phyloP scores from a whole-genome alignment of 2,113 vertebrate genomes.

The Hydropotes inermis region DNA sequence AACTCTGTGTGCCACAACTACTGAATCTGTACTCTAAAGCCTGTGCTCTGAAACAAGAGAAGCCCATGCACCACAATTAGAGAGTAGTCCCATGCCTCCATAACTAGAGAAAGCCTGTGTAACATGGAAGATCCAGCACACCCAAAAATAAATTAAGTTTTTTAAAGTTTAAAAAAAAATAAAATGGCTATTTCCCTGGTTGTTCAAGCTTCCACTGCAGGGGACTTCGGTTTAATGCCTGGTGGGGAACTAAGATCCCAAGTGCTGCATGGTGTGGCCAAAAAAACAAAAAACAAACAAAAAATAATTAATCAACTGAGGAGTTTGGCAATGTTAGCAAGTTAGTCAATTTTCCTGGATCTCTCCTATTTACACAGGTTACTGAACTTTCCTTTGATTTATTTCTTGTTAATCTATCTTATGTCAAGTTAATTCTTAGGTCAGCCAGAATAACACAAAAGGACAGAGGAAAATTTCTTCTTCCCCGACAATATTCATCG shows the following conservation, averaged over 20 bases:
- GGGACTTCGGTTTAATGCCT: neutral
- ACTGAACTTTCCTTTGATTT: neutral
- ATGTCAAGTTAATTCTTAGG: neutral
- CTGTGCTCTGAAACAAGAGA: neutral
- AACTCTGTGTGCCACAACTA: neutral
- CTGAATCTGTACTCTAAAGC: neutral
- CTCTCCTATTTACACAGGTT: neutral
- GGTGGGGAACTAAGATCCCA: neutral
- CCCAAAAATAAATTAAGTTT: neutral
- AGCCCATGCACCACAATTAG: neutral
- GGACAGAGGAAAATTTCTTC: neutral
- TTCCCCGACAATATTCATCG: neutral
- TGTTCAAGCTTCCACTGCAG: neutral
- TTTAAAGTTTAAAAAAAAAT: neutral
- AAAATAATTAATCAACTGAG: neutral
- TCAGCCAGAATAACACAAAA: neutral
- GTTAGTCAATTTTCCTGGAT: neutral
- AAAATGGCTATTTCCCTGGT: neutral
- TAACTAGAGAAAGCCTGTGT: neutral
- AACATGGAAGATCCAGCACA: neutral
- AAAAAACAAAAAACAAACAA: neutral
- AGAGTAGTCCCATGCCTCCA: neutral
- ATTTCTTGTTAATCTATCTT: neutral
- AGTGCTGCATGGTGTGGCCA: neutral
- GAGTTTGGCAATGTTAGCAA: neutral